Base-by-base conservation (phyloP, 2,888 invertebrate species). In the Sicus ferrugineus region DNA sequence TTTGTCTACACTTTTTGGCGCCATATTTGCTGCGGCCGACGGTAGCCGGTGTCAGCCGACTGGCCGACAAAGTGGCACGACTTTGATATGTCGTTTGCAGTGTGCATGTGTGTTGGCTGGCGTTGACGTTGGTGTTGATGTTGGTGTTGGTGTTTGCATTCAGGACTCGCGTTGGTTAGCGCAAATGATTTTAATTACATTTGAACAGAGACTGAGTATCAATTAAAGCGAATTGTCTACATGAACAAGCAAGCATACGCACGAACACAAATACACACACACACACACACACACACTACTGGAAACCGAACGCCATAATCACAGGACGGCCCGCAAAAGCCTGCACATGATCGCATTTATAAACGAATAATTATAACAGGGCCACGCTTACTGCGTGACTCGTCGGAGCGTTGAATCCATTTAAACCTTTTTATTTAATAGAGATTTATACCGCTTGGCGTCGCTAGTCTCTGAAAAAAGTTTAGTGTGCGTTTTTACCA, bases 401-500 rank as follows among this genome's bases (percentile, higher is more conserved):
- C 9, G n/a, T 4, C 0, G 9, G 11, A n/a, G n/a, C 4, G 42
- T n/a, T 16, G 11, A 42, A 42, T 4, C 16, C 42, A n/a, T 1
- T 42, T 16, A 42, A 42, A 78, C 75, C 75, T 76, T 77, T 73
- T 81, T 79, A 78, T 80, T 80, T 82, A 81, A 82, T 82, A 81
- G 81, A 81, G 81, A 82, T 81, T 81, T 81, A 82, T 80, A 79
- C 80, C 79, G 79, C 77, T 79, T 79, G 78, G 77, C 75, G 80
- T 77, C 80, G 79, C n/a, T n/a, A n/a, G n/a, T n/a, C n/a, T n/a
- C n/a, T n/a, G n/a, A n/a, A n/a, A n/a, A n/a, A n/a, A n/a, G n/a
- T n/a, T n/a, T n/a, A n/a, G n/a, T n/a, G n/a, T n/a, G n/a, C n/a
- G n/a, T n/a, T n/a, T n/a, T n/a, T n/a, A n/a, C n/a, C n/a, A n/a